Base-by-base conservation (phyloP, 2,888 invertebrate species). In the Theretra japonica region DNA sequence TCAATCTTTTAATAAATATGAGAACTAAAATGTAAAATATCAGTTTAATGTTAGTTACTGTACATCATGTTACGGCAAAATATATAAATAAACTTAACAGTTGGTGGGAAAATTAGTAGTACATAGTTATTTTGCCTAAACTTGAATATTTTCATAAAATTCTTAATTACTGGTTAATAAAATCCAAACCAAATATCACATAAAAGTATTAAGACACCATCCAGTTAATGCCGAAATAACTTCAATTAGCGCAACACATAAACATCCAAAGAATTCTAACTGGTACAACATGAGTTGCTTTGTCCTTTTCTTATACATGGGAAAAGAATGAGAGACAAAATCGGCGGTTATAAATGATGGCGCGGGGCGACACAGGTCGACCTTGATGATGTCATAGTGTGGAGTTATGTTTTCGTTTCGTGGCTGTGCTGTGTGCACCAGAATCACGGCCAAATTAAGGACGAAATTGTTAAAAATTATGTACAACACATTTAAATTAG, bases 301-400 rank as follows among this genome's bases (percentile, higher is more conserved):
- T 58, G 33, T 72, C 69, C 25, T n/a, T 50, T 19, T 69, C 60
- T 23, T 60, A 50, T 30, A 30, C 15, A 53, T 50, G 28, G 60
- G 30, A 23, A 53, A 21, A 25, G 73, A 73, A 33, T 50, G 70
- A 73, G 73, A 73, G 15, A 15, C 58, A 68, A 65, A 30, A 50
- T 30, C 33, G 30, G 50, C 48, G 50, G 70, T 72, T 68, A 59
- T 68, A 70, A 73, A 73, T 73, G 68, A 58, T 70, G 65, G 57
- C 70, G 57, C 65, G 41, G 7, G 57, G 59, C 78, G 82, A 85
- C 83, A 88, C 88, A 79, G 78, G 89, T 75, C 83, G 90, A 85
- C 93, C 93, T 93, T 92, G 93, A 78, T 92, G 92, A 92, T 90
- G 91, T 93, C 90, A 93, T 85, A 86, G 83, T 77, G 79, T 82